Evolutionary conservation across 1,140 invertebrate genomes (phyloP).

Genomic region (Drosophila athabasca): DNA sequence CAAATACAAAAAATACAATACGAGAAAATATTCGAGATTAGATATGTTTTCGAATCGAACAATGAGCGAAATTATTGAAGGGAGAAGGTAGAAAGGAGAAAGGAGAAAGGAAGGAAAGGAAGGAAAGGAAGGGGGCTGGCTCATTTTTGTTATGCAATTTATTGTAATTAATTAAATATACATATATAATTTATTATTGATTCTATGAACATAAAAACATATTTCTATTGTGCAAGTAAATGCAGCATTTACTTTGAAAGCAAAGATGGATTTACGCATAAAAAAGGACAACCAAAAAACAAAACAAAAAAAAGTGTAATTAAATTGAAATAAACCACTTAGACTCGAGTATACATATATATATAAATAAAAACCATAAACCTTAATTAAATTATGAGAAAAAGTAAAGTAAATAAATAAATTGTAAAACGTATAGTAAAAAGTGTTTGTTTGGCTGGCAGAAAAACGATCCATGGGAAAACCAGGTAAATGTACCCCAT

Average conservation of each 20-base stretch:
- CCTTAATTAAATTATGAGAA: conserved; percentile 51
- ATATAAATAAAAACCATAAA: conserved; percentile 26
- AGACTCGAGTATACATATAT: conserved; percentile 51
- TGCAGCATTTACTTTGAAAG: conserved; percentile 55
- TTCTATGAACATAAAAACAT: conserved; percentile 31
- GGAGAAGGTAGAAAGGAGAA: no score
- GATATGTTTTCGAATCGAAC: no score
- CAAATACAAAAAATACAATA: no score
- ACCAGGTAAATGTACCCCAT: no score
- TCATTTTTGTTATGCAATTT: conserved; percentile 70
- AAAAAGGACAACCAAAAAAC: conserved; percentile 36
- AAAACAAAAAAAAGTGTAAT: conserved; percentile 51
- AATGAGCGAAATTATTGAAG: conserved; percentile 2
- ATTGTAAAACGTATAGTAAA: conserved; percentile 44
- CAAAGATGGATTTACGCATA: conserved; percentile 24
- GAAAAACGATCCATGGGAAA: no score
- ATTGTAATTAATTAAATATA: conserved; percentile 72
- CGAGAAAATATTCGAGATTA: no score
- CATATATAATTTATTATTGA: conserved; percentile 67
- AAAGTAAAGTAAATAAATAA: conserved; percentile 56
- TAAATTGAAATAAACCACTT: conserved; percentile 57
- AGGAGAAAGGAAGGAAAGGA: no score
- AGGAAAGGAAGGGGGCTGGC: conserved; percentile 52
- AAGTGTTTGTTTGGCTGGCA: no score
- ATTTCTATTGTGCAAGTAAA: conserved; percentile 54